A percentile compares a stretch with the other conserved stretches of the same genome.
Evolutionary conservation across 2,113 vertebrate species (phyloP).

Genomic region (Serilophus lunatus): DNA sequence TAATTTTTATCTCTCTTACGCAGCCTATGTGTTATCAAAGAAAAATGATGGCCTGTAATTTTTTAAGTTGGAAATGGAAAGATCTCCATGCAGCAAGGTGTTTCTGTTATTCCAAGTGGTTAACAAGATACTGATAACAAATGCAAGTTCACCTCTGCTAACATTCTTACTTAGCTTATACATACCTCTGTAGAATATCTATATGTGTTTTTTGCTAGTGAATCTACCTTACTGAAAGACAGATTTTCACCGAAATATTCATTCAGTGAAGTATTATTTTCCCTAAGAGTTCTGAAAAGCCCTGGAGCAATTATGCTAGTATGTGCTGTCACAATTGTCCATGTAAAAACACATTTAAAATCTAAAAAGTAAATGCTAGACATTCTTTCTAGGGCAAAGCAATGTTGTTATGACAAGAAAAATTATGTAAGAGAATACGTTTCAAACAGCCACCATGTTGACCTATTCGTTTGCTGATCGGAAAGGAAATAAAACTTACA

Average conservation of each 20-base stretch:
- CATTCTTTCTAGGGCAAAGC: neutral
- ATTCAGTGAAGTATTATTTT: neutral
- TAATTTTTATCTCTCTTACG: neutral
- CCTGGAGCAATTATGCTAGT: neutral
- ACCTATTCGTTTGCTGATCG: neutral
- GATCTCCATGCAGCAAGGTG: accelerated
- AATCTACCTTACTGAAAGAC: neutral
- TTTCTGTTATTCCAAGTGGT: neutral
- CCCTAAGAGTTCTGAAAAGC: neutral
- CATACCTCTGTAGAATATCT: neutral
- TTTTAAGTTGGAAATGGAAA: neutral
- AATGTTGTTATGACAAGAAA: neutral
- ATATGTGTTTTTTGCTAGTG: neutral
- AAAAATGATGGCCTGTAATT: neutral
- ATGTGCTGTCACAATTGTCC: neutral
- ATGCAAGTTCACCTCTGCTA: neutral
- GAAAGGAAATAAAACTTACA: neutral
- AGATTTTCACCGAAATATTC: neutral
- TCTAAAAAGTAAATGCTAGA: neutral
- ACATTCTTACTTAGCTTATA: neutral
- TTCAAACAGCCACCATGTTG: neutral
- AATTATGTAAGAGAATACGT: neutral
- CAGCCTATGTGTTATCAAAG: neutral
- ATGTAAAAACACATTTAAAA: neutral
- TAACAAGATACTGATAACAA: neutral